These are phyloP conservation scores for Zosterops lateralis DNA, from an alignment of 2,113 vertebrate species.

Conservation along the genomic window DNA sequence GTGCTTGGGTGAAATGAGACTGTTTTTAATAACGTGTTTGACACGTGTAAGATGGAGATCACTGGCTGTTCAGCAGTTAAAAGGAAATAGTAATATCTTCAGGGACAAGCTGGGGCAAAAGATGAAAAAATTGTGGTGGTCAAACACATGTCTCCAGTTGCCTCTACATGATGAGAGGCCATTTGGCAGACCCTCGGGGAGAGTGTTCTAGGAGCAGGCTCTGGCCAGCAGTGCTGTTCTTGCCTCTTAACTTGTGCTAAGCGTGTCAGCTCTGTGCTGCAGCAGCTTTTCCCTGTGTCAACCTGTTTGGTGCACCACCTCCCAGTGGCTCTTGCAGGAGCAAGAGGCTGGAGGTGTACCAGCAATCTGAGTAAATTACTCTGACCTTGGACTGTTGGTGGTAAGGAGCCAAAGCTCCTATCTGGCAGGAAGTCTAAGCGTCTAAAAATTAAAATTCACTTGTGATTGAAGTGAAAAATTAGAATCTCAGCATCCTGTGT, in stretches of 20 bases:
- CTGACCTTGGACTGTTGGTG: not conserved
- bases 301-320: not conserved
- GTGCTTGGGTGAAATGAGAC: not conserved
- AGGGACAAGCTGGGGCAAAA: not conserved
- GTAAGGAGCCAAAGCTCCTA: not conserved
- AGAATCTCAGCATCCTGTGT: not conserved
- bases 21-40: not conserved
- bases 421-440: not conserved
- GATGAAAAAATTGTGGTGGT: not conserved
- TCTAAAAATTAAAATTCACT: slow-evolving; percentile 6
- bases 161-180: not conserved
- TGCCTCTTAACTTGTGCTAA: not conserved
- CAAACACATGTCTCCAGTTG: not conserved
- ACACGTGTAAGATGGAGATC: not conserved
- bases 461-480: not conserved
- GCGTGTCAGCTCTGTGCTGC: not conserved
- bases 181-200: not conserved
- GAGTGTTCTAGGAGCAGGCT: not conserved
- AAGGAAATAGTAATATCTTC: not conserved
- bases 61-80: not conserved
- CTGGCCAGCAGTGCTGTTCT: not conserved
- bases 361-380: not conserved
- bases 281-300: not conserved
- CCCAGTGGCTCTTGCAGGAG: not conserved
- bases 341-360: not conserved